Evolutionary conservation across 92 coral and sea anemone species (phyloP), one percentile per base, ranked within the genome.

Genomic region (Epizoanthus ramosus): DNA sequence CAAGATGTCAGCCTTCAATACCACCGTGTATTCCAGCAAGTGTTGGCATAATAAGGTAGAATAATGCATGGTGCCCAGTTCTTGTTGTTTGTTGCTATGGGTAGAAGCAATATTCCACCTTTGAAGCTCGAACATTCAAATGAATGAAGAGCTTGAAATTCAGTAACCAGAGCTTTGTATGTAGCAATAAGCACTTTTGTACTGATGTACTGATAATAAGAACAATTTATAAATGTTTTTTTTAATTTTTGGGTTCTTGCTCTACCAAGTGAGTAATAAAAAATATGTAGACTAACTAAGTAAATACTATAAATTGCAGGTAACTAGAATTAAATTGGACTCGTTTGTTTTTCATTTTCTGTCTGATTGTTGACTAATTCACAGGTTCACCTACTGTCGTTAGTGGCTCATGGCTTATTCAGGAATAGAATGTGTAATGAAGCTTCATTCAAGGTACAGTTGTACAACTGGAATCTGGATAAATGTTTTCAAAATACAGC

Each of bases 351-450:
- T 52, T 28, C 17, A 25, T 18, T 15, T 4, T 22, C 37, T 80
- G n/a, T 3, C 17, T 5, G 24, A 18, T 21, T 7, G 64, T 61
- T 52, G 52, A 69, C 23, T 6, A 52, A 5, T 65, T 16, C 43
- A 21, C 60, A 95, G 98, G 98, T 91, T 37, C 98, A 95, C 90
- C 88, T 95, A 17, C 84, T 95, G 54, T 24, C 90, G 35, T 81
- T 95, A 37, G 85, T 93, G 75, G 95, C 96, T 17, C 83, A 73
- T 68, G 98, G 98, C 18, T 81, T 91, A 60, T 87, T 74, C 79
- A 88, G 93, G 50, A 95, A 94, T 74, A 76, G 81, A 4, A 14
- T 93, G 69, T 93, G 98, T 35, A 93, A 89, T 85, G 92, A 91
- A 33, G 76, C 87, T 53, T 57, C 85, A 5, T 69, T 90, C 6